Evolutionary conservation across 2,888 invertebrate genomes (phyloP).

Genomic region (Podabrus alpinus): DNA sequence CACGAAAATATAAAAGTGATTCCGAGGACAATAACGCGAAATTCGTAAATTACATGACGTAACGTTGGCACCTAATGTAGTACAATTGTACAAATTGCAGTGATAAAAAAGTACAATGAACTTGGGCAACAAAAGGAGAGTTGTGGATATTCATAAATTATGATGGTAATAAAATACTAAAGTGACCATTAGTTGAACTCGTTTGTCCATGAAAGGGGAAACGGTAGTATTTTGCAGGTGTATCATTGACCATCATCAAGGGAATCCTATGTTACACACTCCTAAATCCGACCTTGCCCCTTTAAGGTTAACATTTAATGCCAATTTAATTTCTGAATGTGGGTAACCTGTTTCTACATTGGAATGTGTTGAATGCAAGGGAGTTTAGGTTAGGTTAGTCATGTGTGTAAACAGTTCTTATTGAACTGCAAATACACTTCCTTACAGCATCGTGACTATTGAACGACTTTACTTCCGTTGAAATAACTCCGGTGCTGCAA

Average conservation of each 20-base stretch:
- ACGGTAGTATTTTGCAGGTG: not conserved
- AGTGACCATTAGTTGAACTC: not conserved
- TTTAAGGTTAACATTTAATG: conserved; percentile 39
- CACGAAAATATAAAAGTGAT: not conserved
- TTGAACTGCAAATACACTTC: conserved; percentile 26
- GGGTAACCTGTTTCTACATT: conserved; percentile 38
- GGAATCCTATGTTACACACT: not conserved
- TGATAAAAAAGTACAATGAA: not conserved
- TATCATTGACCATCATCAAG: not conserved
- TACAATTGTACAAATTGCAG: too few relatives aligned
- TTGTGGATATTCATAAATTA: not conserved
- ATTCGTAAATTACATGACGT: too few relatives aligned
- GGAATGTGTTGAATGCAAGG: conserved; percentile 31
- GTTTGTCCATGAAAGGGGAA: not conserved
- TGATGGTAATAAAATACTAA: not conserved
- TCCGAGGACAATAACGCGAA: too few relatives aligned
- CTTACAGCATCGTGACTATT: conserved; percentile 24
- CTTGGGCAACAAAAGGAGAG: not conserved
- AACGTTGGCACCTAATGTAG: too few relatives aligned
- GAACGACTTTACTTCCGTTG: conserved; percentile 12
- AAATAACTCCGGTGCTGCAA: too few relatives aligned
- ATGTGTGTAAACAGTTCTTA: conserved; percentile 26
- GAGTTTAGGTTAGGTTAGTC: conserved; percentile 18
- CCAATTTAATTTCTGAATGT: conserved; percentile 40
- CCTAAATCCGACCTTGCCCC: conserved; percentile 39